Evolutionary conservation across 2,888 invertebrate species (phyloP).

Genomic region (Tipula helvola): DNA sequence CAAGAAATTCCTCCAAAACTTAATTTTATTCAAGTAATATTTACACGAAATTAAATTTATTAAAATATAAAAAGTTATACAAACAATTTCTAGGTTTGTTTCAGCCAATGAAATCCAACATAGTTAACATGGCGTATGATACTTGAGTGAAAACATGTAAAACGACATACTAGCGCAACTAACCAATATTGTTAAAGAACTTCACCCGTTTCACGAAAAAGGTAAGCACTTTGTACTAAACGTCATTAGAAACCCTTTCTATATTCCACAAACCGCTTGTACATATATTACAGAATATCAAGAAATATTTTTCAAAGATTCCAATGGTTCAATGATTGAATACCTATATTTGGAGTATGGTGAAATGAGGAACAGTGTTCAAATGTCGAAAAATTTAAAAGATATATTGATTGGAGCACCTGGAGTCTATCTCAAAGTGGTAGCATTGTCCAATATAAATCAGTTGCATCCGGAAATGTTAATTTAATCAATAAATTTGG

Average conservation of each 20-base stretch:
- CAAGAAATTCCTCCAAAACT: too few relatives aligned
- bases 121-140: not conserved
- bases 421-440: constrained; percentile 32
- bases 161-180: not conserved
- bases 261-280: too few relatives aligned
- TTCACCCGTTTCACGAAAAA: not conserved
- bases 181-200: not conserved
- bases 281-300: not conserved
- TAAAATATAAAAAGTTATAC: too few relatives aligned
- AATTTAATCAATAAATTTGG: constrained; percentile 9
- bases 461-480: not conserved
- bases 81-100: not conserved
- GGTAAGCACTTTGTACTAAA: not conserved
- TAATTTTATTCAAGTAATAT: too few relatives aligned
- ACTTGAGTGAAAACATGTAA: not conserved
- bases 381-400: constrained; percentile 30
- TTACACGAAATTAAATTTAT: too few relatives aligned
- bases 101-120: not conserved
- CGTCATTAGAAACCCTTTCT: too few relatives aligned
- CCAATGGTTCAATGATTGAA: not conserved
- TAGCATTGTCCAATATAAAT: constrained; percentile 22
- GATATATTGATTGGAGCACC: constrained; percentile 35
- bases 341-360: constrained; percentile 26
- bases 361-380: constrained; percentile 31
- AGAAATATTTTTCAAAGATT: not conserved